phyloP scores from a whole-genome alignment of 2,797 vertebrate species.

The Epinephelus malabaricus region DNA sequence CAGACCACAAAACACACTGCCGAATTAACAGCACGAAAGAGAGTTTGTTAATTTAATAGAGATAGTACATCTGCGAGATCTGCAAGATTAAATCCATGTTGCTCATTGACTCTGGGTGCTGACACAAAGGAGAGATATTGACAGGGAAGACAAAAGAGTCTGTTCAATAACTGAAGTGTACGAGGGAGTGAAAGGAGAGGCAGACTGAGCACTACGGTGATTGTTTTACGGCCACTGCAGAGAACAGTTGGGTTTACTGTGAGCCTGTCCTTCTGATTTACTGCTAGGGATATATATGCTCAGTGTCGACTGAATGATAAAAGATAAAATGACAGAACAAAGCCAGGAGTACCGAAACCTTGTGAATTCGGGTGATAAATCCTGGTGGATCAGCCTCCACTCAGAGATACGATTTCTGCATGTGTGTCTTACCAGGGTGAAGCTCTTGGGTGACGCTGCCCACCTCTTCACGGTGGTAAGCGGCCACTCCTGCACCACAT shows the following conservation, averaged over 20 bases:
- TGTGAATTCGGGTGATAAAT: background rate
- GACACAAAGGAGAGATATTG: constrained; percentile 66
- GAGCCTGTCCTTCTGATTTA: constrained; percentile 28
- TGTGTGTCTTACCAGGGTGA: constrained; percentile 92
- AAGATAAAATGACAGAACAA: background rate
- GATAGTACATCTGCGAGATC: constrained; percentile 48
- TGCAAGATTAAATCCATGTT: constrained; percentile 64
- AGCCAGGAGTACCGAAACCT: background rate
- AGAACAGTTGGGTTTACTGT: constrained; percentile 18
- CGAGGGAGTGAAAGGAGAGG: constrained; percentile 24
- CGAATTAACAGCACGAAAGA: constrained; percentile 49
- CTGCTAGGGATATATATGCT: background rate
- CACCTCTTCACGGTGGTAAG: constrained; percentile 99
- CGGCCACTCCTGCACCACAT: constrained; percentile 98
- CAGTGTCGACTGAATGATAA: background rate
- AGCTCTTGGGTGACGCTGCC: constrained; percentile 99
- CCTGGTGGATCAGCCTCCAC: background rate
- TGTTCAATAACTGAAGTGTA: constrained; percentile 58
- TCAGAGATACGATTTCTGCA: background rate
- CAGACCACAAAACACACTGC: constrained; percentile 30
- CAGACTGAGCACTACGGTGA: constrained; percentile 25
- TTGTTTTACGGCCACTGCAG: constrained; percentile 38
- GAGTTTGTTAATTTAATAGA: constrained; percentile 44
- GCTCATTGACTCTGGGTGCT: constrained; percentile 39
- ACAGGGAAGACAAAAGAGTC: constrained; percentile 59